Evolutionary conservation across 2,797 vertebrate species (phyloP).

Genomic region (Liparis tanakae): DNA sequence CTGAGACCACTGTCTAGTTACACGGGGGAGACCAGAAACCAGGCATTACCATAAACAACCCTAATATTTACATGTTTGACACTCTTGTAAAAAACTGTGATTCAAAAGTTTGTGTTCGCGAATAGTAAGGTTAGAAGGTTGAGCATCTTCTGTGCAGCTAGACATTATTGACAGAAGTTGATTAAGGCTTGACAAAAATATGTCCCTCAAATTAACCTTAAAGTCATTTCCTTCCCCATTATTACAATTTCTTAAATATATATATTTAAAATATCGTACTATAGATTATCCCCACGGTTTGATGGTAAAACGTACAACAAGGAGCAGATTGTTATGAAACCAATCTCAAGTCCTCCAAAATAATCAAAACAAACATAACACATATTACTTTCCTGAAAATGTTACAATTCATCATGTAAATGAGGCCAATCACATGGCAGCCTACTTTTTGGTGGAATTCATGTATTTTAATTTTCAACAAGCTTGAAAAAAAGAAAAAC

Average conservation of each 20-base stretch:
- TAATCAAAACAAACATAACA: not conserved
- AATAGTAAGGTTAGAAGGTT: not conserved
- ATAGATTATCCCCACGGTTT: not conserved
- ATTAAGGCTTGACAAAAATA: not conserved
- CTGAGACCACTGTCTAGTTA: conserved; percentile 23
- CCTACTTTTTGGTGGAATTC: not conserved
- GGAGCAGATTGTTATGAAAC: not conserved
- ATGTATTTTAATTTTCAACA: conserved; percentile 29
- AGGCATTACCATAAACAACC: conserved; percentile 11
- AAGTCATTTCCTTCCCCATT: not conserved
- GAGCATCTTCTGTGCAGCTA: not conserved
- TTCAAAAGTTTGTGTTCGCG: not conserved
- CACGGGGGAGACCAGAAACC: conserved; percentile 6
- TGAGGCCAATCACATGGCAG: not conserved
- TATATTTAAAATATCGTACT: not conserved
- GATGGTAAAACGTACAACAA: not conserved
- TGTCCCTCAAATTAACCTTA: not conserved
- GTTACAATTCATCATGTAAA: not conserved
- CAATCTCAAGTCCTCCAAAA: not conserved
- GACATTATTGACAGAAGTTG: not conserved
- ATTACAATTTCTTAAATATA: conserved; percentile 1
- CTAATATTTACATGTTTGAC: conserved; percentile 8
- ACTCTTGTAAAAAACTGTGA: not conserved
- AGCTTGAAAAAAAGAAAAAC: conserved; percentile 26
- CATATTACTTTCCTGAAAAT: not conserved